These are phyloP conservation scores for Colletes collaris DNA, from an alignment of 2,888 invertebrate genomes.

Conservation along the genomic window DNA sequence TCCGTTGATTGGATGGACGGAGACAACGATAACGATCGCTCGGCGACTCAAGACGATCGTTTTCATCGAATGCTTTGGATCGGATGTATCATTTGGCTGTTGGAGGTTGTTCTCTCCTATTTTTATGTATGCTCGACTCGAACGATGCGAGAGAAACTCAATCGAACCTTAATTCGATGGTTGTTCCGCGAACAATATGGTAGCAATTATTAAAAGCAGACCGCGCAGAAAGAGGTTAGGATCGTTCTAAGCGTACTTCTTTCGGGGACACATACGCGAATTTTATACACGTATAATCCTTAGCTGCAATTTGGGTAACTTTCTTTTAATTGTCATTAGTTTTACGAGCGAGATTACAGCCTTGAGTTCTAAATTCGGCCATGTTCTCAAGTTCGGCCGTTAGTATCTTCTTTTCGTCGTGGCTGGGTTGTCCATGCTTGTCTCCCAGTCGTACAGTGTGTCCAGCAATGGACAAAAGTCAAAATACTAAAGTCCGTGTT, in stretches of 20 bases:
- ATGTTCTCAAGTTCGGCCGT: slow-evolving; percentile 28
- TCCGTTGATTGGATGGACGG: neutral
- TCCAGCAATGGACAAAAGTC: too few relatives aligned
- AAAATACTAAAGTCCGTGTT: too few relatives aligned
- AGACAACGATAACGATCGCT: slow-evolving; percentile 16
- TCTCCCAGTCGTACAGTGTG: too few relatives aligned
- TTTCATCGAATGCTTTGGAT: slow-evolving; percentile 30
- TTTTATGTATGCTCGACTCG: slow-evolving; percentile 15
- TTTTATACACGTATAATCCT: too few relatives aligned
- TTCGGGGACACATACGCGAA: too few relatives aligned
- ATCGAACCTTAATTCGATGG: slow-evolving; percentile 22
- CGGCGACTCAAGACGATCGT: slow-evolving; percentile 26
- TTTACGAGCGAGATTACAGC: slow-evolving; percentile 6
- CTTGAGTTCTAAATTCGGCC: slow-evolving; percentile 58
- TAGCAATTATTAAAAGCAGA: too few relatives aligned
- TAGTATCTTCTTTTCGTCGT: slow-evolving; percentile 56
- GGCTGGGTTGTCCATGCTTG: neutral
- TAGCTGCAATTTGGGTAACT: slow-evolving; percentile 16
- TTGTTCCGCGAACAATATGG: neutral
- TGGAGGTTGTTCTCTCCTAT: slow-evolving; percentile 18
- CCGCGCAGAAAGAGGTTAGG: neutral
- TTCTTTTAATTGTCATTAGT: slow-evolving; percentile 25
- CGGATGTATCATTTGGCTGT: slow-evolving; percentile 26
- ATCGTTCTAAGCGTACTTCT: neutral
- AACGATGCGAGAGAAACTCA: neutral